Evolutionary conservation across 64 coral and sea anemone genomes (phyloP).

Genomic region (Dendrophyllia cribrosa): DNA sequence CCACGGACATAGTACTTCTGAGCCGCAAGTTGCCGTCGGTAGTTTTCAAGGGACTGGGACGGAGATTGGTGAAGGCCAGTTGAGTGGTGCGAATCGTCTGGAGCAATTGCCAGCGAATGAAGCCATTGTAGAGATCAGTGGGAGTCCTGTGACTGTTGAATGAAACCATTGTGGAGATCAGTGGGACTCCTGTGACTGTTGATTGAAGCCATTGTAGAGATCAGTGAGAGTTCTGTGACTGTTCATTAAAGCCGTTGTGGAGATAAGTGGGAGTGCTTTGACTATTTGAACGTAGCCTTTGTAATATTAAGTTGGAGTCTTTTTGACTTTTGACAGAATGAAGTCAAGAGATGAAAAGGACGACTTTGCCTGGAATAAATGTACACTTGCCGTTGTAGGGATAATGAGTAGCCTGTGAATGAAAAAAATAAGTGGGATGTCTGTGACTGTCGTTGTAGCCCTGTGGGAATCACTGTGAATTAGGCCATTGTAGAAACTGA

Average conservation of each 20-base stretch:
- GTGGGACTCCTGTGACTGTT: background rate
- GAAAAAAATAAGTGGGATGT: background rate
- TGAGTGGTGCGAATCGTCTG: conserved; percentile 18
- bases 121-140: conserved; percentile 40
- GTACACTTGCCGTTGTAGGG: no score
- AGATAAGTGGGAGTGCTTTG: background rate
- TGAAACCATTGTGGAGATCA: background rate
- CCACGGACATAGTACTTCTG: background rate
- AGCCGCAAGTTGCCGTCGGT: background rate
- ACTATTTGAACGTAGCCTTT: no score
- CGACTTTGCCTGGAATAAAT: no score
- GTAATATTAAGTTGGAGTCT: no score
- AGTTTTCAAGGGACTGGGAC: conserved; percentile 27
- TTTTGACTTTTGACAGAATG: no score
- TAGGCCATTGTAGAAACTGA: no score
- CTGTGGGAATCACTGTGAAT: no score
- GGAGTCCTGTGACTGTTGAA: conserved; percentile 11
- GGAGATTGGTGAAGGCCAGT: conserved; percentile 26
- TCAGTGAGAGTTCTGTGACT: background rate
- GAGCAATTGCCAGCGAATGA: conserved; percentile 61
- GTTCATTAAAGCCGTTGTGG: background rate
- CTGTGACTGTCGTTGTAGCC: no score
- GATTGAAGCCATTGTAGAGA: background rate
- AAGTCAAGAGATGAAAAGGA: no score
- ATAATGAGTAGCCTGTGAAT: background rate